A percentile compares a stretch with the other conserved stretches of the same genome.
Evolutionary conservation across 2,797 vertebrate genomes (phyloP).

Genomic region (Eremophila alpestris): DNA sequence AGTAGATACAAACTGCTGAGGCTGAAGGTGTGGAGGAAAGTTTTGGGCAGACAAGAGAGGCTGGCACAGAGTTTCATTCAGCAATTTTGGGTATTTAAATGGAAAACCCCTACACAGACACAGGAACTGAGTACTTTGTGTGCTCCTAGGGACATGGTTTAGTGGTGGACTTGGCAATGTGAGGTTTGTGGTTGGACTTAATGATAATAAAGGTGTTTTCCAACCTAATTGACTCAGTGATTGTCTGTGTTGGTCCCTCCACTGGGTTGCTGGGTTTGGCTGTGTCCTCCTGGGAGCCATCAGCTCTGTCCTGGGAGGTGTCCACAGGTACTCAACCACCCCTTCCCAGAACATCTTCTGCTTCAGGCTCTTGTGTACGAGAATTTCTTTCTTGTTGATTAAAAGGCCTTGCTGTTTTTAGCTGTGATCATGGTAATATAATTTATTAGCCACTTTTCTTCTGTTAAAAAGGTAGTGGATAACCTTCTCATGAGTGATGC

Average conservation of each 20-base stretch:
- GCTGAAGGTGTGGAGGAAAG: neutral
- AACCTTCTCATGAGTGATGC: neutral
- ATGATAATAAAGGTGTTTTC: neutral
- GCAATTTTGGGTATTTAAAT: neutral
- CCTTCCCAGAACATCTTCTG: neutral
- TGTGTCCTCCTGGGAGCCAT: neutral
- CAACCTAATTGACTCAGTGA: rapidly evolving
- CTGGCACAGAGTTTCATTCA: neutral
- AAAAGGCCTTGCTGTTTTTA: neutral
- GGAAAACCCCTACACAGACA: neutral
- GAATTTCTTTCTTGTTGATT: neutral
- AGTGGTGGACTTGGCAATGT: neutral
- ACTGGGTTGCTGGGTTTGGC: neutral
- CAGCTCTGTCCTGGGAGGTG: neutral
- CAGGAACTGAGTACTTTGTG: neutral
- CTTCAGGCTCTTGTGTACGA: rapidly evolving
- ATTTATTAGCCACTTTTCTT: neutral
- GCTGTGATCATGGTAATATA: neutral
- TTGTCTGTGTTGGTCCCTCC: neutral
- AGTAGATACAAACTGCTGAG: neutral
- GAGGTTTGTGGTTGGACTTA: neutral
- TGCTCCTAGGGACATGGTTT: neutral
- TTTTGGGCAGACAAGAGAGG: neutral
- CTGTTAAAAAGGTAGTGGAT: neutral
- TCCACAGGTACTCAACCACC: rapidly evolving